Base-by-base conservation (phyloP, 2,797 vertebrate genomes). In the Acanthurus lineatus region DNA sequence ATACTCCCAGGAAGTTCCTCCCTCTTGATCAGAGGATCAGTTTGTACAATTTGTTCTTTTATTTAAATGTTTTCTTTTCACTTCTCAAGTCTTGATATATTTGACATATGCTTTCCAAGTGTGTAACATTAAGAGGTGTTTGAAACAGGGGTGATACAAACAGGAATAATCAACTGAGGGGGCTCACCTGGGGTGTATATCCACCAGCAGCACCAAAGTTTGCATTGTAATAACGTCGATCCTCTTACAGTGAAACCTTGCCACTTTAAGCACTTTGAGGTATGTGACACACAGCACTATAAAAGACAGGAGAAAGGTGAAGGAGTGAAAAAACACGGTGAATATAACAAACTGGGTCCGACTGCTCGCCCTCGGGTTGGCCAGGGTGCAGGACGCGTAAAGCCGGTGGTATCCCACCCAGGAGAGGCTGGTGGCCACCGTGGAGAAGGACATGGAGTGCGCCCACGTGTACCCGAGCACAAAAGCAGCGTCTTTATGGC, bases 221-320 rank as follows among this genome's bases (percentile, higher is more conserved):
- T 98, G 97, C 97, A 99, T 98, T 9, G 97, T 99, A 83, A 99
- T 97, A 68, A 98, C 96, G 53, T 99, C 97, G 89, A 99, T 98
- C 93, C 97, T 92, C 88, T 96, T 97, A 79, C 97, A 98, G 93
- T 99, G 97, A 89, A 96, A 97, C 67, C 97, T 94, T 54, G 97
- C 97, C 93, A 98, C 97, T 94, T 96, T 96, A 68, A 98, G 96
- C 94, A 99, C 97, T 95, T 98, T 98, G 70, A 97, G 95, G 92
- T 98, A 99, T 0, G 97, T 97, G 93, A 97, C 96, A 86, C 97
- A 99, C 69, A 99, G 90, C 61, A 99, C 96, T 42, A 97, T 65
- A 42, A 98, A 95, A 66, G 97, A 97, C 14, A 98, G 96, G 48
- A 99, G 95, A 81, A 98, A 99, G 84, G 96, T 98, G 93, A 98